phyloP scores from a whole-genome alignment of 2,888 invertebrate genomes.

The Epinotia brunnichana region DNA sequence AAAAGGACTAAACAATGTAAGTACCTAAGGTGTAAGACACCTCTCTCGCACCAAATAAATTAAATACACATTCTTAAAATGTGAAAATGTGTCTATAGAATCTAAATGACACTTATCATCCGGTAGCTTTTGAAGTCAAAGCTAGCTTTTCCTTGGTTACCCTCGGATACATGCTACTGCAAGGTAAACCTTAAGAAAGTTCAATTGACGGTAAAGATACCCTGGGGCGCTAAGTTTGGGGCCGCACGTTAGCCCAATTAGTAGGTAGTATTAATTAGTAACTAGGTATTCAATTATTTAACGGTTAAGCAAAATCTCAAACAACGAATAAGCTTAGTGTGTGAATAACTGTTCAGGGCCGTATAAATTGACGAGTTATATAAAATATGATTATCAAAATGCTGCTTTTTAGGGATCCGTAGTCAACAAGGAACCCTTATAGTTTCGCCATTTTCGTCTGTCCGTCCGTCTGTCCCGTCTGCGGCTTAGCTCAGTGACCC shows the following conservation, averaged over 20 bases:
- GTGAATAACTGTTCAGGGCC: not conserved
- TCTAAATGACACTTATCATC: not conserved
- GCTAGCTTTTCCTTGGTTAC: not conserved
- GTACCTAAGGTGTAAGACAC: no score
- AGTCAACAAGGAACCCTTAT: no score
- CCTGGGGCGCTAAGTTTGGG: not conserved
- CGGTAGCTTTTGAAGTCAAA: not conserved
- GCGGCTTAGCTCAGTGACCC: no score
- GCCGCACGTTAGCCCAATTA: not conserved
- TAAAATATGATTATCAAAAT: no score
- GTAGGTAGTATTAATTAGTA: no score
- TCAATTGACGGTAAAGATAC: not conserved
- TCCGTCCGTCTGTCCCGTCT: no score
- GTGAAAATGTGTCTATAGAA: no score
- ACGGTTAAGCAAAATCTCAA: not conserved
- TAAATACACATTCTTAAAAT: no score
- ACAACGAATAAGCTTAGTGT: not conserved
- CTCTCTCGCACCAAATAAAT: no score
- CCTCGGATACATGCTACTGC: not conserved
- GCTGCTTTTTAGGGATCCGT: no score
- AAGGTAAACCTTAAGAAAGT: not conserved
- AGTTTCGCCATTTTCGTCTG: no score
- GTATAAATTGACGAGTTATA: not conserved
- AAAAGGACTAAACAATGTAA: no score
- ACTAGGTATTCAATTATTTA: constrained; percentile 1